Evolutionary conservation across 2,888 invertebrate genomes (phyloP), one percentile per base, ranked within the genome.

Genomic region (Amphipoea oculea): DNA sequence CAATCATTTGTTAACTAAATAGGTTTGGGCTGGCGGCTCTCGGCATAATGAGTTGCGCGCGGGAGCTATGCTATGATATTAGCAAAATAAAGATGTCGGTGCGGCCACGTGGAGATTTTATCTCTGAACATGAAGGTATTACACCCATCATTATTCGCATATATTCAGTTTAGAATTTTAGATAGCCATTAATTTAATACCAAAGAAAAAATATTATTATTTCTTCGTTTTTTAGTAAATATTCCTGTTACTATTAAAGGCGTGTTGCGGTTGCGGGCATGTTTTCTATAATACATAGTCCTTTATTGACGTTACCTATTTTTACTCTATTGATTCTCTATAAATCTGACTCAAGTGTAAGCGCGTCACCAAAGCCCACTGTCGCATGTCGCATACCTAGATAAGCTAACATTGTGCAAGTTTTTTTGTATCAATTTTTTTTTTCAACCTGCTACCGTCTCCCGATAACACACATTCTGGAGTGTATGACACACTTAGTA

Each of bases 401-500:
- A 88, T 88, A 86, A 86, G 81, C 78, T 80, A 78, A 81, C 71
- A 87, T 89, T 87, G 83, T 81, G 70, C 82, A 80, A 74, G 79
- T 75, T 88, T 75, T 75, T 83, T 79, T 87, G 82, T 85, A 81
- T 73, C 75, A 78, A 75, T 74, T 51, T 77, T 36, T 79, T 84
- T 90, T 86, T 91, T 87, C 89, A 87, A 93, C 93, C 93, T 94
- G 92, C 88, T 86, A 86, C 89, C 78, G 82, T 83, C 87, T 89
- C 78, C 82, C 79, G 90, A 92, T 91, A 93, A 92, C 92, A 87
- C 76, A 89, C 82, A 85, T 89, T 89, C 81, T 90, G 78, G 79
- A 91, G 90, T 91, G 91, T 77, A 79, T 94, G 96, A 95, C 96
- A 95, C 94, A 95, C 93, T 94, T 78, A 83, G 89, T 87, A 69